These are phyloP conservation scores for Indri indri DNA, from an alignment of 2,113 vertebrate species.

Conservation along the genomic window DNA sequence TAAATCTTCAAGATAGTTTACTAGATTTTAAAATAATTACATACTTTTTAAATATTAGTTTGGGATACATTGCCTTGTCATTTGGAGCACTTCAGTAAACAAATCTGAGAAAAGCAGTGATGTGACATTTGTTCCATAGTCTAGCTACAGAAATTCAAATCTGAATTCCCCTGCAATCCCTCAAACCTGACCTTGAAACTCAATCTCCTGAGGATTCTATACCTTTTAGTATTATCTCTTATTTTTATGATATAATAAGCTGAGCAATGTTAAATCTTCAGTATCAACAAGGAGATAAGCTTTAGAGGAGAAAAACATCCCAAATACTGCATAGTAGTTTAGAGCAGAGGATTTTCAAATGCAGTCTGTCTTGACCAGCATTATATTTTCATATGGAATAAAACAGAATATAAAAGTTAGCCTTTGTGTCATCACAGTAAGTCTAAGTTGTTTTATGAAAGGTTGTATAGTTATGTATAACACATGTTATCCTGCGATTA, in stretches of 20 bases:
- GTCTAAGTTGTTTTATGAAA: neutral
- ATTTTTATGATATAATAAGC: constrained; percentile 17
- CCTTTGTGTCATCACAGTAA: neutral
- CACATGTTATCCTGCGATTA: neutral
- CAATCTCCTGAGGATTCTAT: neutral
- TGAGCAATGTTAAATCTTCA: neutral
- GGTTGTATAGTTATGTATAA: neutral
- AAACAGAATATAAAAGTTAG: neutral
- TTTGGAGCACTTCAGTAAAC: neutral
- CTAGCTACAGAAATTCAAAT: neutral
- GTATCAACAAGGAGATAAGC: neutral
- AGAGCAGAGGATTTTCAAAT: neutral
- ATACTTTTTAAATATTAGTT: neutral
- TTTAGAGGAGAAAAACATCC: neutral
- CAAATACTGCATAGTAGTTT: neutral
- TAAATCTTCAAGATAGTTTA: neutral
- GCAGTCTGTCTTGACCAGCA: neutral
- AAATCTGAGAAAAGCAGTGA: constrained; percentile 29
- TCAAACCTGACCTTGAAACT: constrained; percentile 12
- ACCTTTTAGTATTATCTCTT: neutral
- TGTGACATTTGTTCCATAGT: neutral
- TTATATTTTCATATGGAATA: neutral
- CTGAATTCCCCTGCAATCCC: neutral
- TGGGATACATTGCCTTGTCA: neutral
- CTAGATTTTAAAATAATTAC: constrained; percentile 6